Evolutionary conservation across 2,113 vertebrate species (phyloP), one percentile per base, ranked within the genome.

Genomic region (Eubucco bourcierii): DNA sequence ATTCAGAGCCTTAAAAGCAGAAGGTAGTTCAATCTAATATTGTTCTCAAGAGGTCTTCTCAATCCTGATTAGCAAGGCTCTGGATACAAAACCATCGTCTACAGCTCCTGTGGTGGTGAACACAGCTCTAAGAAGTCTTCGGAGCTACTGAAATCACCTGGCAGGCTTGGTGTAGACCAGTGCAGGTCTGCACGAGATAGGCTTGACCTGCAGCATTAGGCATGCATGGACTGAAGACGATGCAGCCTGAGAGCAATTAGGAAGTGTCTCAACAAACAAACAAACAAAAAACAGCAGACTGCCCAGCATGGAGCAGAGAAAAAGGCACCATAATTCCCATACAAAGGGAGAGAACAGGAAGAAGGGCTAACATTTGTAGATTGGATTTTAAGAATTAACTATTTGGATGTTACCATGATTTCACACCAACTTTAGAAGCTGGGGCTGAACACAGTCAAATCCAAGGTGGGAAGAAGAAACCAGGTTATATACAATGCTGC

Each of bases 111-210:
- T 8, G 44, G 16, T 20, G 24, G 44, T 29, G 37, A 64, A 39
- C 1, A 5, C 34, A 68, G 83, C 56, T 68, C 16, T 12, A 34
- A 39, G 28, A 83, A 58, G n/a, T 39, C 39, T 83, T 68, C 34
- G 44, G 25, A 33, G 39, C 37, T 77, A 41, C 37, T 66, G 65
- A 65, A 53, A 25, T 65, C 41, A 65, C 23, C n/a, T 1, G 2
- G 17, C 27, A 27, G 86, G 29, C 8, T 70, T 59, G 46, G 12
- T 6, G 39, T 29, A 58, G 56, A 29, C 28, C 55, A 39, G 0
- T 0, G 1, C 10, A 63, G 18, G 15, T 21, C 34, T 55, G 27
- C 55, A 16, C 6, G 23, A 64, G 58, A 10, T 0, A 0, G 18
- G 33, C 25, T 10, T 67, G 25, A 66, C 31, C 16, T 63, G 67